phyloP scores from a whole-genome alignment of 2,888 invertebrate species.

The Tribolium freemani region DNA sequence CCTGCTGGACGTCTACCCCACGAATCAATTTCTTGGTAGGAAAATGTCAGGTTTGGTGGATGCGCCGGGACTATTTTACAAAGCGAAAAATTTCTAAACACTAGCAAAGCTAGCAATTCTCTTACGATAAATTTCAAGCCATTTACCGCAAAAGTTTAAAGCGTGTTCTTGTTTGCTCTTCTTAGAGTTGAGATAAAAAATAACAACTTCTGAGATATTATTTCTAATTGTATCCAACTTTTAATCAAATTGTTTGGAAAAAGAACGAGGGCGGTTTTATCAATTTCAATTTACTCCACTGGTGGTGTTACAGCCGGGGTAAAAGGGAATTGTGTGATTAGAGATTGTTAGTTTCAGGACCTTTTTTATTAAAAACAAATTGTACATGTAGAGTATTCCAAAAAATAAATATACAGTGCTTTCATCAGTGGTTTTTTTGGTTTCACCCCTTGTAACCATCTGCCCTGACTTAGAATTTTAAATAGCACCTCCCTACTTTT shows the following conservation, averaged over 20 bases:
- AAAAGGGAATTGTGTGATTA: too few relatives aligned
- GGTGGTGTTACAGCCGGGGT: not conserved
- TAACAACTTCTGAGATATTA: conserved; percentile 13
- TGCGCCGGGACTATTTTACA: not conserved
- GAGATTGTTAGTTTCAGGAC: too few relatives aligned
- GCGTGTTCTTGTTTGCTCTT: conserved; percentile 25
- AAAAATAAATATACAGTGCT: too few relatives aligned
- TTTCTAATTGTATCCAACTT: conserved; percentile 32
- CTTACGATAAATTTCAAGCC: conserved; percentile 20
- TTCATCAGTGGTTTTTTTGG: too few relatives aligned
- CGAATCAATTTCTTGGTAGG: conserved; percentile 21
- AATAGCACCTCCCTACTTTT: too few relatives aligned
- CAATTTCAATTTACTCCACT: conserved; percentile 12
- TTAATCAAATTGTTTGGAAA: conserved; percentile 23
- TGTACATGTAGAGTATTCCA: too few relatives aligned
- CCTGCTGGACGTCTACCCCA: conserved; percentile 27
- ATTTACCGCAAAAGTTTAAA: conserved; percentile 25
- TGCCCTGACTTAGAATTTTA: too few relatives aligned
- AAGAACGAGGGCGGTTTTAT: conserved; percentile 3
- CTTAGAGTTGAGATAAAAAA: conserved; percentile 17
- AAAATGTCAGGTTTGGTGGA: not conserved
- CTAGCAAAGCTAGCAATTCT: conserved; percentile 11
- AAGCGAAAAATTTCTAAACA: not conserved
- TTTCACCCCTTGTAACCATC: too few relatives aligned
- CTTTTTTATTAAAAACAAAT: too few relatives aligned